These are phyloP conservation scores for Drusus annulatus DNA, from an alignment of 1,140 invertebrate species.

Conservation along the genomic window DNA sequence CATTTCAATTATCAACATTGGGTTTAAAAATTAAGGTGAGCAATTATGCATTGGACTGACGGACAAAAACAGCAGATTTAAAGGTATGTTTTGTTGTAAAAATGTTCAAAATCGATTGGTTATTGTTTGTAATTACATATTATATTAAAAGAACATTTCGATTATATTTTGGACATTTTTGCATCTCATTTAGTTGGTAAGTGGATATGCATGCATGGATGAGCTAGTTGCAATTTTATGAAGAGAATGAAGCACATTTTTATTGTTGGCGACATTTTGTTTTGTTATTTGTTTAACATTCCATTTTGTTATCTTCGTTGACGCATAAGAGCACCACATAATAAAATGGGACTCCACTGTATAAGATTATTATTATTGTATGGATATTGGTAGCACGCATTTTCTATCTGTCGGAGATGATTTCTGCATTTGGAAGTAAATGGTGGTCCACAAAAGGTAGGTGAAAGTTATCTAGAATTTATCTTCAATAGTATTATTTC, in stretches of 20 bases:
- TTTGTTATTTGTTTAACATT: slow-evolving; percentile 28
- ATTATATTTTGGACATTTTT: slow-evolving; percentile 11
- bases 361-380: slow-evolving; percentile 19
- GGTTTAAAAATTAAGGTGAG: too few relatives aligned
- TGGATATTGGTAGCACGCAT: slow-evolving; percentile 50
- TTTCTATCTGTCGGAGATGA: slow-evolving; percentile 8
- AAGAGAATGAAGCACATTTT: slow-evolving; percentile 45
- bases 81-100: slow-evolving; percentile 9
- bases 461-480: background rate
- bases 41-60: too few relatives aligned
- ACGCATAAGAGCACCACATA: slow-evolving; percentile 18
- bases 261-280: slow-evolving; percentile 21
- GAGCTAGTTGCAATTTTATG: slow-evolving; percentile 33
- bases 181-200: background rate
- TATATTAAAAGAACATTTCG: background rate
- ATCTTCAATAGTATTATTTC: slow-evolving; percentile 39
- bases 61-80: background rate
- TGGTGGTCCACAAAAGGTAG: slow-evolving; percentile 22
- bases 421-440: slow-evolving; percentile 1
- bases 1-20: too few relatives aligned
- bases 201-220: slow-evolving; percentile 42
- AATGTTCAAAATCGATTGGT: slow-evolving; percentile 4
- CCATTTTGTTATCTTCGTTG: slow-evolving; percentile 1
- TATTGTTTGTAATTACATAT: too few relatives aligned
- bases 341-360: slow-evolving; percentile 27